These are phyloP conservation scores for Mungos mungo DNA, from an alignment of 2,113 vertebrate genomes.

Conservation along the genomic window DNA sequence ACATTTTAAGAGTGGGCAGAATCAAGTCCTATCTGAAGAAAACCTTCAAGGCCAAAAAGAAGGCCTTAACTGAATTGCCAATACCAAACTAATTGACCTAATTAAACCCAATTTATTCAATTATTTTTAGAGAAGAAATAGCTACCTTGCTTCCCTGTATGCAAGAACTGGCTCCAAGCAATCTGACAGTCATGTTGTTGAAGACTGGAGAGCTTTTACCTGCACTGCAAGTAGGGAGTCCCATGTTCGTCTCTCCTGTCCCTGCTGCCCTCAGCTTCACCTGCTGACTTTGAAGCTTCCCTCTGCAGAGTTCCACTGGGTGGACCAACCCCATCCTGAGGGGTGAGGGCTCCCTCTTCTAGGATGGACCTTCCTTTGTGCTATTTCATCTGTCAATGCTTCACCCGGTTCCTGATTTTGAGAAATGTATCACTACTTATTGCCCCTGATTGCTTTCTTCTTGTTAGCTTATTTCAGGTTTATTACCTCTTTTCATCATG, in stretches of 20 bases:
- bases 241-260: background rate
- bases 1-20: background rate
- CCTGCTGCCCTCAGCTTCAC: background rate
- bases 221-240: fast-evolving
- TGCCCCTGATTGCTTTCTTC: background rate
- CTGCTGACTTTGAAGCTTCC: background rate
- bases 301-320: fast-evolving
- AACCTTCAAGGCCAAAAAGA: background rate
- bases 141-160: background rate
- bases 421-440: background rate
- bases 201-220: background rate
- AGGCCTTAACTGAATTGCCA: background rate
- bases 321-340: background rate
- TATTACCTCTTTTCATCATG: background rate
- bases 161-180: background rate
- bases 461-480: background rate
- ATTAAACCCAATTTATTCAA: background rate
- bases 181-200: background rate
- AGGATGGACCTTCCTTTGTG: background rate
- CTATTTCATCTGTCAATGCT: background rate
- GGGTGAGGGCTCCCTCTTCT: background rate
- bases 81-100: background rate
- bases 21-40: background rate
- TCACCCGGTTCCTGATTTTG: background rate
- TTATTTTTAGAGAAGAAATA: background rate